These are phyloP conservation scores for Poeciliopsis occidentalis DNA, from an alignment of 2,113 vertebrate species.

Conservation along the genomic window DNA sequence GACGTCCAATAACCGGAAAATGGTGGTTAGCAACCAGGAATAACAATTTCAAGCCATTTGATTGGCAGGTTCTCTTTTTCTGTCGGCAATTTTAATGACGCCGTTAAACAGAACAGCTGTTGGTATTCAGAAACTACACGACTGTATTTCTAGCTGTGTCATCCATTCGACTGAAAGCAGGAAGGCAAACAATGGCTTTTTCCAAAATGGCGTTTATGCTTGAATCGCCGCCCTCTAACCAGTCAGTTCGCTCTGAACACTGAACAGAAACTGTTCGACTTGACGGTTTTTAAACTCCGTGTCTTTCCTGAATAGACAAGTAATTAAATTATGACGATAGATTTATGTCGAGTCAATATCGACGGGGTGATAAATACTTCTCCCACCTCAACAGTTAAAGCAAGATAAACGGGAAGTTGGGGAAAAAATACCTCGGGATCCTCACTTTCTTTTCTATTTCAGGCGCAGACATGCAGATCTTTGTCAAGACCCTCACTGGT, in stretches of 20 bases:
- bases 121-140: not conserved
- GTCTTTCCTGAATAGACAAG: too few species aligned
- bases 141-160: not conserved
- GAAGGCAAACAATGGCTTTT: constrained; percentile 38
- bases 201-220: constrained; percentile 63
- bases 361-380: constrained; percentile 20
- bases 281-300: too few species aligned
- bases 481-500: constrained; percentile 33
- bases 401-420: too few species aligned
- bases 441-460: constrained; percentile 45
- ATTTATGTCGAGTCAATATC: too few species aligned
- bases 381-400: constrained; percentile 35
- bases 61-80: not conserved
- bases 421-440: too few species aligned
- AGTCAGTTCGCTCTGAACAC: constrained; percentile 3
- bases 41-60: not conserved
- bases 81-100: not conserved
- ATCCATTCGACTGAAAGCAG: constrained; percentile 6
- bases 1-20: not conserved
- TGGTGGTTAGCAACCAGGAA: not conserved
- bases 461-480: constrained; percentile 37
- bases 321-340: too few species aligned
- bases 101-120: not conserved
- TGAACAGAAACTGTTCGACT: not conserved
- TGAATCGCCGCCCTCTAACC: constrained; percentile 21